Base-by-base conservation (phyloP, 1,140 invertebrate genomes). In the Achatina immaculata region DNA sequence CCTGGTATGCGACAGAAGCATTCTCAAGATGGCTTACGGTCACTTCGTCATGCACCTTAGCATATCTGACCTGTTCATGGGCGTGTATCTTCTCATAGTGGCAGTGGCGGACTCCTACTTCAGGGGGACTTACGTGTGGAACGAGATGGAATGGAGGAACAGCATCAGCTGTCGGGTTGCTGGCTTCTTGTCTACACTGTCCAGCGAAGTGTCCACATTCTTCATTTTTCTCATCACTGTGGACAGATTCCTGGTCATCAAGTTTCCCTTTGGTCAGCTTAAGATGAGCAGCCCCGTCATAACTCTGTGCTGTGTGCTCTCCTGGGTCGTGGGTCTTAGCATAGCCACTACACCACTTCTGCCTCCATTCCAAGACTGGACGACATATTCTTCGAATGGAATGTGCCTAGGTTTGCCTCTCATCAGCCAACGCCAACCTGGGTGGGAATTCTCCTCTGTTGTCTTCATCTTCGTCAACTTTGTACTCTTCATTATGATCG, bases 11-110 rank as follows among this genome's bases (percentile, higher is more conserved):
- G 76, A 78, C 58, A 40, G 76, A 68, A 68, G 48, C 58, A 45
- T 78, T 36, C 76, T 78, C n/a, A 73, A 81, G n/a, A 84, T 81
- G 55, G 79, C 80, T 6, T 78, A 85, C 78, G 82, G 81, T 42
- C 62, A 84, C 21, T 84, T 89, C 42, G 84, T 88, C 16, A 82
- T 83, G n/a, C 88, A 87, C 81, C 78, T 90, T n/a, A 83, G 82
- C n/a, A 38, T 85, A 1, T 83, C 88, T 0, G 87, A 89, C 65
- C 81, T 89, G 28, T 72, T 87, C 0, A 90, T 90, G 89, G 89
- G 88, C 16, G 69, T 88, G 0, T 90, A 90, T 75, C 40, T 90
- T 55, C 34, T 88, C 1, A 86, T 86, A 24, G 86, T 90, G 34
- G 89, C 85, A 11, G 73, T 79, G 7, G 86, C 86, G 9, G 89